phyloP scores from a whole-genome alignment of 2,888 invertebrate species.

The Brachynemurus nebulosus region DNA sequence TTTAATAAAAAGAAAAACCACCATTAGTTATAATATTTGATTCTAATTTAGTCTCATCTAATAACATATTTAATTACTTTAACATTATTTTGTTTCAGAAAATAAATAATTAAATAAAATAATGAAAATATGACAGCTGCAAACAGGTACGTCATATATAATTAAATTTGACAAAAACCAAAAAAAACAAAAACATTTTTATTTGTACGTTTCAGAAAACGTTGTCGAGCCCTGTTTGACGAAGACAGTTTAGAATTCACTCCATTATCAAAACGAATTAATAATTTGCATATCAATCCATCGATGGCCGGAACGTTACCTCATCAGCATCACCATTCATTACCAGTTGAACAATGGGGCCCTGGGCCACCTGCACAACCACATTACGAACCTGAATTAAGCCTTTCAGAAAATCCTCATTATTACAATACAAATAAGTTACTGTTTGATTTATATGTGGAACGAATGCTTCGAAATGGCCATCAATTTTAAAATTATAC shows the following conservation, averaged over 20 bases:
- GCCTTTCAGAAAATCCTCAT: conserved; percentile 63
- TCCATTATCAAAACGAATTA: conserved; percentile 80
- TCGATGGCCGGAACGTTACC: conserved; percentile 22
- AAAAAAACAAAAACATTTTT: neutral
- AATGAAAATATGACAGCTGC: conserved; percentile 1
- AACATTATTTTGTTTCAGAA: too few relatives aligned
- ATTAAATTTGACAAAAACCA: too few relatives aligned
- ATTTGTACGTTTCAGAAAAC: conserved; percentile 61
- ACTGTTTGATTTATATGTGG: conserved; percentile 71
- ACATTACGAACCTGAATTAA: conserved; percentile 63
- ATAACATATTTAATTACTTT: too few relatives aligned
- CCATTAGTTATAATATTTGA: too few relatives aligned
- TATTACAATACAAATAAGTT: conserved; percentile 78
- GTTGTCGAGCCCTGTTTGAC: conserved; percentile 51
- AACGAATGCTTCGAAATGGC: conserved; percentile 55
- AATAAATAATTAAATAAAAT: too few relatives aligned
- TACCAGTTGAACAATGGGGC: conserved; percentile 4
- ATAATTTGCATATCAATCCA: conserved; percentile 68
- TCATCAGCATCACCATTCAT: conserved; percentile 15
- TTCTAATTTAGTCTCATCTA: too few relatives aligned
- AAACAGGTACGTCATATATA: neutral
- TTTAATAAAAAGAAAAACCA: too few relatives aligned
- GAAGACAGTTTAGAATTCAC: conserved; percentile 66
- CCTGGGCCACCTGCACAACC: conserved; percentile 8
- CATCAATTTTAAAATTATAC: conserved; percentile 24